A percentile compares a stretch with the other conserved stretches of the same genome.
These are phyloP conservation scores for Drosophila oshimai DNA, from an alignment of 1,140 invertebrate genomes.

Conservation along the genomic window DNA sequence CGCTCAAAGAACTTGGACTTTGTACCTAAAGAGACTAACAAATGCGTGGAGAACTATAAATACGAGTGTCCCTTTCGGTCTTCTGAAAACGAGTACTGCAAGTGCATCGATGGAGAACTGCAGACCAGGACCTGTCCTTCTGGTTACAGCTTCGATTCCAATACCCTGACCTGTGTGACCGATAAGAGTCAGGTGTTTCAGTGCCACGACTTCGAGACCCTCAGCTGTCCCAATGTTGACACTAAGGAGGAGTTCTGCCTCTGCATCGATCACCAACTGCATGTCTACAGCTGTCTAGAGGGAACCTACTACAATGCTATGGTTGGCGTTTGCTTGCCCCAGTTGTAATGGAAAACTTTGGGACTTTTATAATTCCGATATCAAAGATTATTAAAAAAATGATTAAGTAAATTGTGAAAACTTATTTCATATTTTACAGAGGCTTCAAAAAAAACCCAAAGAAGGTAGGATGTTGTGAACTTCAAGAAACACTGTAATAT, in stretches of 20 bases:
- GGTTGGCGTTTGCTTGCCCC: too few relatives aligned
- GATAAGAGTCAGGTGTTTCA: neutral
- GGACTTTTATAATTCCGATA: too few relatives aligned
- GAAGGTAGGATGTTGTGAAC: too few relatives aligned
- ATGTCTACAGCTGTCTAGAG: conserved; percentile 1
- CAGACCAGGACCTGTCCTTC: neutral
- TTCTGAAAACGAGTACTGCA: neutral
- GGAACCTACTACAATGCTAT: conserved; percentile 4
- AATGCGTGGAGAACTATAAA: conserved; percentile 3
- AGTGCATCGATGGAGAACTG: conserved; percentile 9
- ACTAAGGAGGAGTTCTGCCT: conserved; percentile 12
- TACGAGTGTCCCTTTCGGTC: neutral
- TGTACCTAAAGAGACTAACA: neutral
- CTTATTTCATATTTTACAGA: too few relatives aligned
- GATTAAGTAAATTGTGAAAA: too few relatives aligned
- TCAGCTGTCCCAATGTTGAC: neutral
- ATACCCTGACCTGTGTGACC: neutral
- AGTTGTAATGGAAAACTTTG: too few relatives aligned
- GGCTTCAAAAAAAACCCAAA: too few relatives aligned
- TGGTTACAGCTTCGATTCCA: neutral
- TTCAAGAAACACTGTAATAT: too few relatives aligned
- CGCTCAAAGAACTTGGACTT: neutral
- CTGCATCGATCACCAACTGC: conserved; percentile 2
- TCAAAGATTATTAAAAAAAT: too few relatives aligned
- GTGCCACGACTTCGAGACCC: neutral